Conservation (phyloP, 2,888 invertebrate species). For the Gandaritis pyraliata region DNA sequence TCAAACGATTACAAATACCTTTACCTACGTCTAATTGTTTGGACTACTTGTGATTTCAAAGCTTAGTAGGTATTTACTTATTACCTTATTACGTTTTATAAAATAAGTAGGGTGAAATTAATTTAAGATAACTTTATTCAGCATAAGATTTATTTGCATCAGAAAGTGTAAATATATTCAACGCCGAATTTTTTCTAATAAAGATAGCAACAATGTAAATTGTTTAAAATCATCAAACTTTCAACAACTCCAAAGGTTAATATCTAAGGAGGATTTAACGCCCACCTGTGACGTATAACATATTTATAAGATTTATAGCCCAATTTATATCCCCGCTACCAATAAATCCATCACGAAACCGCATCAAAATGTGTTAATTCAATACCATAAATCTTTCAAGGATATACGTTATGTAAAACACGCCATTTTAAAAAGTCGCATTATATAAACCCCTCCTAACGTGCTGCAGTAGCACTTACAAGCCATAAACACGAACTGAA, state of each 20-base stretch:
- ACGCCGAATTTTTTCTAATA: conserved; percentile 23
- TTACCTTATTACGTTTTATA: background rate
- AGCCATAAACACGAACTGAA: conserved; percentile 74
- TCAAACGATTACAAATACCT: too few relatives aligned
- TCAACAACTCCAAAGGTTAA: conserved; percentile 48
- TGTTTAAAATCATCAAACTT: conserved; percentile 46
- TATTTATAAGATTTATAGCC: conserved; percentile 58
- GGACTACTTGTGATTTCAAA: too few relatives aligned
- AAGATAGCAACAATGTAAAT: conserved; percentile 31
- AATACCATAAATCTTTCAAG: conserved; percentile 68
- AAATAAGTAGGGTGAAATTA: background rate
- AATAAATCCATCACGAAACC: conserved; percentile 76
- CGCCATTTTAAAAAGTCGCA: conserved; percentile 52
- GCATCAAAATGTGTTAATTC: conserved; percentile 73
- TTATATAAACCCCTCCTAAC: conserved; percentile 28
- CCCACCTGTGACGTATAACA: conserved; percentile 63
- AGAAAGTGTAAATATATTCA: conserved; percentile 8
- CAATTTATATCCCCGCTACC: conserved; percentile 67
- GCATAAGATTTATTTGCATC: too few relatives aligned
- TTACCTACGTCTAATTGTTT: too few relatives aligned
- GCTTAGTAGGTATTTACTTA: too few relatives aligned
- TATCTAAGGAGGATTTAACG: conserved; percentile 44
- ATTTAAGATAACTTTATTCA: background rate
- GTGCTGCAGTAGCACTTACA: conserved; percentile 50
- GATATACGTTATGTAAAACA: conserved; percentile 73